Conservation (phyloP, 2,797 vertebrate genomes). For the Neosilurus mollespiculum region DNA sequence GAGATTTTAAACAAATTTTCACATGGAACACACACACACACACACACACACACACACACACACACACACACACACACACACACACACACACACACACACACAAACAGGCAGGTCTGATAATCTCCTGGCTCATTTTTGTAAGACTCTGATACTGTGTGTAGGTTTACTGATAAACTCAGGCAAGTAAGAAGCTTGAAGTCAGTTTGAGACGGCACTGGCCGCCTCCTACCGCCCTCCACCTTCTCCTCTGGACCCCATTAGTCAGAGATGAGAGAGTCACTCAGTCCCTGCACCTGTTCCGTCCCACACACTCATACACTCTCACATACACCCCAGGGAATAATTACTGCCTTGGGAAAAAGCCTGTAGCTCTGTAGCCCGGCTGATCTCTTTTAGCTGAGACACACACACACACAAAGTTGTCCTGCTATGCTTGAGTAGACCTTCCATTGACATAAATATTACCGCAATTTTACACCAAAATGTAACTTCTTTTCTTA, state of each 20-base stretch:
- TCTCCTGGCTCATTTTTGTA: background rate
- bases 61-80: background rate
- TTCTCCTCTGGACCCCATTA: conserved; percentile 39
- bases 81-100: background rate
- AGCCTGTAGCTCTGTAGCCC: background rate
- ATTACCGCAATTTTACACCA: background rate
- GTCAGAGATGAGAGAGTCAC: conserved; percentile 41
- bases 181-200: conserved; percentile 5
- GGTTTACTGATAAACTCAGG: conserved; percentile 21
- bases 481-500: background rate
- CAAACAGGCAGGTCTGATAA: background rate
- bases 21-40: background rate
- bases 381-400: conserved; percentile 10
- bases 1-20: background rate
- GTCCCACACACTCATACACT: conserved; percentile 25
- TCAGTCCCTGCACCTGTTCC: conserved; percentile 48
- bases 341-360: conserved; percentile 39
- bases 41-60: background rate
- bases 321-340: conserved; percentile 38
- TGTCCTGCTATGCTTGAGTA: background rate
- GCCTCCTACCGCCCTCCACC: conserved; percentile 8
- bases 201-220: conserved; percentile 17
- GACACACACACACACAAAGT: background rate
- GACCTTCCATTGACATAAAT: background rate
- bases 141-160: conserved; percentile 9